Evolutionary conservation across 2,113 vertebrate genomes (phyloP).

Genomic region (Suricata suricatta): DNA sequence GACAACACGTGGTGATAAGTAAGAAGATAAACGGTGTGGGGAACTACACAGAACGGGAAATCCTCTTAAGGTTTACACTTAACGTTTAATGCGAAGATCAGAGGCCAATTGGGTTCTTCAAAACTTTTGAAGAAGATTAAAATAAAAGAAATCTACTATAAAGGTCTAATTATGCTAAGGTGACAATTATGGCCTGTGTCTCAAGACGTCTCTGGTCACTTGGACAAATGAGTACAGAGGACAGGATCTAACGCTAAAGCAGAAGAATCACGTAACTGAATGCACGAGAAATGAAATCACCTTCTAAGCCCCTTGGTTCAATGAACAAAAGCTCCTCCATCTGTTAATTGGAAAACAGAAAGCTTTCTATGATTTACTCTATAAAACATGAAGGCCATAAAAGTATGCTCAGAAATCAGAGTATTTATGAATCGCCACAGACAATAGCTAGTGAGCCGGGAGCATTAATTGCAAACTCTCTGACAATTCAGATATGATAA

Average conservation of each 20-base stretch:
- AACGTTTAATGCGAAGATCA: background rate
- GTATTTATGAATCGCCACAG: constrained; percentile 77
- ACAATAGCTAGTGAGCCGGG: constrained; percentile 56
- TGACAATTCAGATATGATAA: constrained; percentile 68
- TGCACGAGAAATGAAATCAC: constrained; percentile 70
- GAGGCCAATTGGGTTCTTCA: background rate
- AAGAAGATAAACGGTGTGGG: background rate
- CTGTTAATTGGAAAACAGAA: constrained; percentile 80
- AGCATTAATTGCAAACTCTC: background rate
- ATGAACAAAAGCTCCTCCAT: constrained; percentile 79
- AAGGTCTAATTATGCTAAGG: background rate
- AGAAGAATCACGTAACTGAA: constrained; percentile 63
- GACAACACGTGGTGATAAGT: too few species aligned
- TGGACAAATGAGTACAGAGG: constrained; percentile 75
- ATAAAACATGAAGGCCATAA: constrained; percentile 68
- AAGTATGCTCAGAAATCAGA: constrained; percentile 80
- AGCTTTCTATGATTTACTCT: constrained; percentile 48
- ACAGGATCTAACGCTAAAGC: constrained; percentile 69
- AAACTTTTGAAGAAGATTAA: background rate
- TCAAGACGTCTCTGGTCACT: constrained; percentile 41
- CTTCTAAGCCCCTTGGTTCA: constrained; percentile 70
- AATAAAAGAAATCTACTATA: background rate
- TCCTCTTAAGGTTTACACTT: background rate
- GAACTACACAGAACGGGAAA: background rate
- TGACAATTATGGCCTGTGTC: background rate